phyloP scores from a whole-genome alignment of 2,797 vertebrate genomes.

The Harpagifer antarcticus region DNA sequence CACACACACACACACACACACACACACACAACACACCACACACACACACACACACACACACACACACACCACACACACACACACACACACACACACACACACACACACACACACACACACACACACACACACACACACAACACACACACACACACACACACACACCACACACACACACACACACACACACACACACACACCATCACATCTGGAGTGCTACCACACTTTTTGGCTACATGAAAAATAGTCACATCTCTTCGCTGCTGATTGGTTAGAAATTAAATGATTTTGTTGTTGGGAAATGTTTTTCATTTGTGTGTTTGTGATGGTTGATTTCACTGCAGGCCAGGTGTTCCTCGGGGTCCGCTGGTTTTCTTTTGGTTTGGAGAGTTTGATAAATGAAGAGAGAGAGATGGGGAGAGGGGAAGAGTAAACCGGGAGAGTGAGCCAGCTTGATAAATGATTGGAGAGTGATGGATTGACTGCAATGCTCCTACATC shows the following conservation, averaged over 20 bases:
- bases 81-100: too few relatives aligned
- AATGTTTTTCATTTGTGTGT: slow-evolving; percentile 43
- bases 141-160: slow-evolving; percentile 40
- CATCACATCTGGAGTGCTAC: too few relatives aligned
- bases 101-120: slow-evolving; percentile 30
- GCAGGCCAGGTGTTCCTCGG: slow-evolving; percentile 77
- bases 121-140: slow-evolving; percentile 28
- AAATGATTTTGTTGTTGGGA: slow-evolving; percentile 71
- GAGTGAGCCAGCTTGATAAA: slow-evolving; percentile 70
- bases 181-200: slow-evolving; percentile 30
- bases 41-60: too few relatives aligned
- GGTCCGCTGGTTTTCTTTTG: slow-evolving; percentile 78
- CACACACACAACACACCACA: too few relatives aligned
- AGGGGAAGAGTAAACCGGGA: slow-evolving; percentile 31
- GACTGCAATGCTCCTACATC: slow-evolving; percentile 63
- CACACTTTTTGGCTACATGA: slow-evolving; percentile 66
- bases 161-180: slow-evolving; percentile 45
- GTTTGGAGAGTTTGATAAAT: slow-evolving; percentile 78
- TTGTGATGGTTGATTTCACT: slow-evolving; percentile 53
- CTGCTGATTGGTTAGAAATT: slow-evolving; percentile 76
- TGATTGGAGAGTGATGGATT: slow-evolving; percentile 78
- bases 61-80: too few relatives aligned
- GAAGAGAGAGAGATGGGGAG: slow-evolving; percentile 48
- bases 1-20: slow-evolving; percentile 28
- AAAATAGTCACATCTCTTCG: slow-evolving; percentile 76